Percentiles rank a stretch among this genome's conserved stretches.
Conservation (phyloP, 2,113 vertebrate genomes). For the Coracopsis vasa region DNA sequence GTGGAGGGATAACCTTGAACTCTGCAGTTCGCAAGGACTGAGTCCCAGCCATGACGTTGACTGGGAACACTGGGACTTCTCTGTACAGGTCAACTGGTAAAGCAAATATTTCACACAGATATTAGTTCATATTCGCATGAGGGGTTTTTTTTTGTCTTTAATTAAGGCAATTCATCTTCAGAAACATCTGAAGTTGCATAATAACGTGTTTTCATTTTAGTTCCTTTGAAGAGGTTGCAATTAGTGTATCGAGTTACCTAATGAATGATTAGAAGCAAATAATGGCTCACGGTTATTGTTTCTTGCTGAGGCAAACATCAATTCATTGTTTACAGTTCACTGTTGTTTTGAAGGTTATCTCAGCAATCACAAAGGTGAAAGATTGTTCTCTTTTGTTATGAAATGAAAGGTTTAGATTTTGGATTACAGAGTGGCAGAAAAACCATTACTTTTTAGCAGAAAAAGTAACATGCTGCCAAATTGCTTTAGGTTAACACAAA, state of each 20-base stretch:
- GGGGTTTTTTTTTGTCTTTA: background rate
- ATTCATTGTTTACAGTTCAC: background rate
- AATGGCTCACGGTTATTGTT: background rate
- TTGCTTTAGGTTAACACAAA: background rate
- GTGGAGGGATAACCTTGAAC: background rate
- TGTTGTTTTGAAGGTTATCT: background rate
- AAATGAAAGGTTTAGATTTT: background rate
- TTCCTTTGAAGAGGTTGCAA: background rate
- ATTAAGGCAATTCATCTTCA: background rate
- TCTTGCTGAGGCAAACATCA: background rate
- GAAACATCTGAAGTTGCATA: background rate
- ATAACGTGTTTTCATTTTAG: background rate
- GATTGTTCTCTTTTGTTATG: background rate
- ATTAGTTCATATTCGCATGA: background rate
- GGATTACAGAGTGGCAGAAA: background rate
- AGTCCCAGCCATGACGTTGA: background rate
- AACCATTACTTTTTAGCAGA: background rate
- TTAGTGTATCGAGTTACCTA: background rate
- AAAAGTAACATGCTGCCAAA: background rate
- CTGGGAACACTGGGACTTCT: background rate
- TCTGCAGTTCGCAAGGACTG: fast-evolving
- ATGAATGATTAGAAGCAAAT: background rate
- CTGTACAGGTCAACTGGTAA: background rate
- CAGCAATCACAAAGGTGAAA: background rate
- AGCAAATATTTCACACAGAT: background rate